These are phyloP conservation scores for Noctua fimbriata DNA, from an alignment of 2,888 invertebrate genomes.

Conservation along the genomic window DNA sequence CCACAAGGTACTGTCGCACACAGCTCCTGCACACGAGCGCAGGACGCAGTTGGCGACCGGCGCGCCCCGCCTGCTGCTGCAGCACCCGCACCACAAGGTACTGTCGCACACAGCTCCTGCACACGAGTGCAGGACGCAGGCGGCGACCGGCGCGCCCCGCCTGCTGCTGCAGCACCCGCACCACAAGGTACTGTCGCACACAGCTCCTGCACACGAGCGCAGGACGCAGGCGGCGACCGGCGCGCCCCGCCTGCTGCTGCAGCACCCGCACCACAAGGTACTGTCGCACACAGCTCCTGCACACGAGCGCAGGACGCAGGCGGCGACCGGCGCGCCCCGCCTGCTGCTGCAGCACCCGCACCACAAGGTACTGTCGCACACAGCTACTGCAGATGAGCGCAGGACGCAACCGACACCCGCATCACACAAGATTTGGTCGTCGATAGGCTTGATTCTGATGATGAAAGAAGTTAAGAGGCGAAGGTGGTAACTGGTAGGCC, in stretches of 20 bases:
- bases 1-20: constrained; percentile 18
- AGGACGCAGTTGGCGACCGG: constrained; percentile 80
- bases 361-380: constrained; percentile 21
- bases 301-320: neutral
- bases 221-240: constrained; percentile 35
- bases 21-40: constrained; percentile 46
- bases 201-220: constrained; percentile 75
- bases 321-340: neutral
- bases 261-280: constrained; percentile 21
- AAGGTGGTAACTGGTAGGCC: neutral
- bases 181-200: constrained; percentile 70
- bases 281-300: constrained; percentile 14
- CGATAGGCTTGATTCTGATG: neutral
- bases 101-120: constrained; percentile 57
- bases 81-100: constrained; percentile 71
- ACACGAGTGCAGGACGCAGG: constrained; percentile 1
- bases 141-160: constrained; percentile 5
- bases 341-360: constrained; percentile 6
- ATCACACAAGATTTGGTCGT: neutral
- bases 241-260: constrained; percentile 76
- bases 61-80: constrained; percentile 88
- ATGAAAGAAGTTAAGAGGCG: neutral
- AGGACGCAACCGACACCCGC: neutral
- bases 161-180: constrained; percentile 56
- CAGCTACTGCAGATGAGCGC: constrained; percentile 2